Evolutionary conservation across 2,797 vertebrate species (phyloP).

Genomic region (Leptatherina wallacei): DNA sequence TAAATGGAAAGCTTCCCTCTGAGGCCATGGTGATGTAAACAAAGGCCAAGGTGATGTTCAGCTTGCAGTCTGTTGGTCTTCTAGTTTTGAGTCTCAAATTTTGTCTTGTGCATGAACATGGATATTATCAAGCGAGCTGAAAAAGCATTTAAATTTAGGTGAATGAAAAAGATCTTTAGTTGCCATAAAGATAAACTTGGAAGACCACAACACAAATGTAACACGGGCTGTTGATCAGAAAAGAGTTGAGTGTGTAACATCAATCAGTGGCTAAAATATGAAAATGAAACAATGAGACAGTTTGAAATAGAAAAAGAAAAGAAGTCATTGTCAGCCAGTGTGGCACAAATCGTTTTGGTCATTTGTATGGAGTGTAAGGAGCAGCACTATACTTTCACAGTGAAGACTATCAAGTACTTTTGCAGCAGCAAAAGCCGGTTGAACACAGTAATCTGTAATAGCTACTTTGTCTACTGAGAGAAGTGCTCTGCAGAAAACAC

Average conservation of each 20-base stretch:
- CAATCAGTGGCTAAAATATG: conserved; percentile 9
- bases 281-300: conserved; percentile 9
- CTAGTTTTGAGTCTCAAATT: conserved; percentile 23
- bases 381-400: conserved; percentile 41
- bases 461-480: conserved; percentile 48
- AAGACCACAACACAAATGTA: conserved; percentile 9
- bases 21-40: conserved; percentile 60
- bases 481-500: conserved; percentile 37
- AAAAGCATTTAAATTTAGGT: conserved; percentile 12
- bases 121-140: conserved; percentile 1
- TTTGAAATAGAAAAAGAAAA: background rate
- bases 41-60: conserved; percentile 54
- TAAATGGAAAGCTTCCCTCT: conserved; percentile 45
- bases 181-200: background rate
- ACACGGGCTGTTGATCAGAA: conserved; percentile 6
- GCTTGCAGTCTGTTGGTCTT: conserved; percentile 42
- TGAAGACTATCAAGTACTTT: conserved; percentile 19
- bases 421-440: conserved; percentile 32
- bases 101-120: background rate
- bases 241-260: conserved; percentile 14
- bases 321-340: background rate
- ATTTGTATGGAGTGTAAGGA: conserved; percentile 25
- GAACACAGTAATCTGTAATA: conserved; percentile 29
- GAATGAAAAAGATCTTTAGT: conserved; percentile 16
- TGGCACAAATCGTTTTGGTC: conserved; percentile 19